Percentiles rank a stretch among this genome's conserved stretches.
phyloP scores from a whole-genome alignment of 2,888 invertebrate genomes.

The Pantelozetes paolii region DNA sequence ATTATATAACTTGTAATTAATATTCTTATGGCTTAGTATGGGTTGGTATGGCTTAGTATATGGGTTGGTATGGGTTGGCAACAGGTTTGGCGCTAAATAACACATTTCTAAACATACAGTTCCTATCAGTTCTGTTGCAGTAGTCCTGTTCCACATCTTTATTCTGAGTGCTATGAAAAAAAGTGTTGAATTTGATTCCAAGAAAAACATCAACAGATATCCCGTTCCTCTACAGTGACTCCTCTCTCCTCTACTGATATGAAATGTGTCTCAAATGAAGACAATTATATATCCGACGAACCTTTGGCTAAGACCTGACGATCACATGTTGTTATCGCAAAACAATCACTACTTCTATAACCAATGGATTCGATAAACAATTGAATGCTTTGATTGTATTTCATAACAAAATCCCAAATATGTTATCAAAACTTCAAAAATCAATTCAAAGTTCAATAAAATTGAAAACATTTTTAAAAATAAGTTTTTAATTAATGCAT shows the following conservation, averaged over 20 bases:
- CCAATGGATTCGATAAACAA: background rate
- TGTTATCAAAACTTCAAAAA: background rate
- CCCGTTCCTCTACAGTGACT: background rate
- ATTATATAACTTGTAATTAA: no score
- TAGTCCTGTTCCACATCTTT: conserved; percentile 2
- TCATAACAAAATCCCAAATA: background rate
- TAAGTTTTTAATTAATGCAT: background rate
- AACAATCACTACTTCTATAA: background rate
- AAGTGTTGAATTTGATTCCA: no score
- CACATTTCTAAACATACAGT: no score
- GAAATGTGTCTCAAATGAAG: no score
- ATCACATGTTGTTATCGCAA: background rate
- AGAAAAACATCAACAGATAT: background rate
- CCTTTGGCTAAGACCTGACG: background rate
- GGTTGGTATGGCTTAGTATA: no score
- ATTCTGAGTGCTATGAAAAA: no score
- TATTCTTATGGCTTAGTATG: no score
- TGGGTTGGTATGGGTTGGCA: background rate
- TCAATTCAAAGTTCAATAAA: background rate
- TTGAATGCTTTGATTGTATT: background rate
- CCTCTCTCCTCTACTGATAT: no score
- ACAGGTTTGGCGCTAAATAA: conserved; percentile 10
- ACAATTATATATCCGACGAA: no score
- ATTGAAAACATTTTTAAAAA: background rate
- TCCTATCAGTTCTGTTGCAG: background rate